Evolutionary conservation across 1,140 invertebrate genomes (phyloP).

Genomic region (Aphis gossypii): DNA sequence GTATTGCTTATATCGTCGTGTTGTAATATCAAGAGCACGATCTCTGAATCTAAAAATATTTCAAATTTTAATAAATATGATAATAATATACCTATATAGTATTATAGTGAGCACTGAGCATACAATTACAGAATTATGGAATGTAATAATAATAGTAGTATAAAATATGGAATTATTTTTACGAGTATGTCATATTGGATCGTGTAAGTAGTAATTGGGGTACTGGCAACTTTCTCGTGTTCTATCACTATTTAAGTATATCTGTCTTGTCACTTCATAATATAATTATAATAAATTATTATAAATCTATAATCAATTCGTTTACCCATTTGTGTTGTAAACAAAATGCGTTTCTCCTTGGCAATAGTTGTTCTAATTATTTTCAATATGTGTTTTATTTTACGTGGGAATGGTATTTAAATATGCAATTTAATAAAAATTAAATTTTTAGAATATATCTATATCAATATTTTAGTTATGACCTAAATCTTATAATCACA

Average conservation of each 20-base stretch:
- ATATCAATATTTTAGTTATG: not conserved
- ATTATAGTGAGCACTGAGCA: too few species aligned
- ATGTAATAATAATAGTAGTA: not conserved
- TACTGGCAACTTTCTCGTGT: not conserved
- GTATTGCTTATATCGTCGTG: too few species aligned
- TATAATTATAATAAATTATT: too few species aligned
- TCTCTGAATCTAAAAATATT: not conserved
- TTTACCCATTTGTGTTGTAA: not conserved
- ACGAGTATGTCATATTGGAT: not conserved
- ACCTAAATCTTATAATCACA: not conserved
- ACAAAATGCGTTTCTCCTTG: not conserved
- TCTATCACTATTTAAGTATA: not conserved
- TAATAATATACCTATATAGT: not conserved
- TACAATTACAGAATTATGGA: not conserved
- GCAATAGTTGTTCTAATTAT: not conserved
- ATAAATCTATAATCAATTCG: not conserved
- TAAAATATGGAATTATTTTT: not conserved
- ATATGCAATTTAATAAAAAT: not conserved
- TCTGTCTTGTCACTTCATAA: too few species aligned
- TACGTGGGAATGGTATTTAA: not conserved
- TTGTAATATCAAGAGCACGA: not conserved
- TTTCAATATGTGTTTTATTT: not conserved
- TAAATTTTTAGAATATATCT: not conserved
- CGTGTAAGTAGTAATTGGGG: not conserved
- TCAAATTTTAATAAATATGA: not conserved